These are phyloP conservation scores for Musca domestica DNA, from an alignment of 1,140 invertebrate species.

Conservation along the genomic window DNA sequence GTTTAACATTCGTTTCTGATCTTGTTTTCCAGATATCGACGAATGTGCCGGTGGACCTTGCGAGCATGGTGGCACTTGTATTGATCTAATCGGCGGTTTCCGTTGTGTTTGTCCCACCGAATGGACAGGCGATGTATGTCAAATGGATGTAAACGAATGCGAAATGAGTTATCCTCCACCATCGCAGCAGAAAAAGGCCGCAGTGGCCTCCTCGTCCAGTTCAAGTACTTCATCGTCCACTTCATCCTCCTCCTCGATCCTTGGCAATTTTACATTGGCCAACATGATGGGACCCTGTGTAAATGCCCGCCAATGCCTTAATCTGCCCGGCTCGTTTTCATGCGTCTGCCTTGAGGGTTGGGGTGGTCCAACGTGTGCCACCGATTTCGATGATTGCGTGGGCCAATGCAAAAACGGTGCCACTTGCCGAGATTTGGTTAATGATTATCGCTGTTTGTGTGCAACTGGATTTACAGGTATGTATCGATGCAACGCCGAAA, in stretches of 20 bases:
- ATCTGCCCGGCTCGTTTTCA: conserved; percentile 78
- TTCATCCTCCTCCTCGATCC: conserved; percentile 26
- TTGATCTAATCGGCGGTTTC: conserved; percentile 73
- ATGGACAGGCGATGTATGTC: conserved; percentile 79
- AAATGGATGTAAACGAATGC: conserved; percentile 71
- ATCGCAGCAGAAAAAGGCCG: conserved; percentile 20
- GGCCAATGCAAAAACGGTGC: conserved; percentile 80
- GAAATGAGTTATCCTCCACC: conserved; percentile 49
- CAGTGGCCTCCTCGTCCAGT: conserved; percentile 28
- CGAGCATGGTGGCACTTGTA: conserved; percentile 82
- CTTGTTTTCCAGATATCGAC: conserved; percentile 65
- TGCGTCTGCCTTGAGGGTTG: conserved; percentile 82
- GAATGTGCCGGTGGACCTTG: conserved; percentile 83
- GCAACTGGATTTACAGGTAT: conserved; percentile 71
- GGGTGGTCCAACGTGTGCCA: conserved; percentile 81
- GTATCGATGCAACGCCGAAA: conserved; percentile 47
- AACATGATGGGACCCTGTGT: conserved; percentile 65
- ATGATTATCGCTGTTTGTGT: conserved; percentile 79
- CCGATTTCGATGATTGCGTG: conserved; percentile 85
- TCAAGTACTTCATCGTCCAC: conserved; percentile 24
- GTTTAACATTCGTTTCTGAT: background rate
- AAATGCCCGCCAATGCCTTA: conserved; percentile 77
- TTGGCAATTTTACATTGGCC: conserved; percentile 58
- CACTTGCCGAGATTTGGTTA: conserved; percentile 73
- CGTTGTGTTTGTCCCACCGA: conserved; percentile 74